Evolutionary conservation across 2,888 invertebrate genomes (phyloP), one percentile per base, ranked within the genome.

Genomic region (Masnerella sp.): DNA sequence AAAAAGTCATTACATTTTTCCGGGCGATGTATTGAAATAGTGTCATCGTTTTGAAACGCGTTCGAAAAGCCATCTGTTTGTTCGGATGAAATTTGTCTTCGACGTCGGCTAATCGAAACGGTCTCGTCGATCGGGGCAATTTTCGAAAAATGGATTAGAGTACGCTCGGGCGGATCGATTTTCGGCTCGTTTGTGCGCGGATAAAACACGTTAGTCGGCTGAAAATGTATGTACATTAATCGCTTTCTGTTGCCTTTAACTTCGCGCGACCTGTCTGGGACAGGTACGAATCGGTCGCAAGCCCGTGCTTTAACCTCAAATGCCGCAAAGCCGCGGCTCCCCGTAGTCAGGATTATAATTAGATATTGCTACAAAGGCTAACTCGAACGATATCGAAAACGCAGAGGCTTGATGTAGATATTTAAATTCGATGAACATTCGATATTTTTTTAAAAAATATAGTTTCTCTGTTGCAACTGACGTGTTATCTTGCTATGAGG

Each of bases 241-340:
- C 71, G 71, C 58, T 52, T 65, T 65, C 64, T 40, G 54, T 61
- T 61, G 54, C 65, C 49, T 73, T 73, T 61, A 67, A 67, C 61
- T 54, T 49, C 51, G n/a, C 56, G 11, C 40, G 36, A 62, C 56
- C 11, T 73, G 72, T 61, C 45, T 28, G 51, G 67, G 72, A 73
- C 72, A 73, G 56, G 72, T 73, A 67, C 51, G 61, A 67, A 73
- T 73, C 67, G 72, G 67, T 62, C 49, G 67, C 67, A 73, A 61
- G 52, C 69, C 61, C 61, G 47, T 42, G 69, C 59, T 52, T 49
- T 56, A 49, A 62, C 70, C 70, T 70, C 70, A 70, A 62, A 70
- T 30, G 56, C 72, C 65, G 61, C 72, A 72, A 67, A 72, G 49
- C 61, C 65, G 51, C 64, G 58, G 70, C 70, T 58, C 58, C 51